Evolutionary conservation across 2,888 invertebrate genomes (phyloP).

Genomic region (Oligia latruncula): DNA sequence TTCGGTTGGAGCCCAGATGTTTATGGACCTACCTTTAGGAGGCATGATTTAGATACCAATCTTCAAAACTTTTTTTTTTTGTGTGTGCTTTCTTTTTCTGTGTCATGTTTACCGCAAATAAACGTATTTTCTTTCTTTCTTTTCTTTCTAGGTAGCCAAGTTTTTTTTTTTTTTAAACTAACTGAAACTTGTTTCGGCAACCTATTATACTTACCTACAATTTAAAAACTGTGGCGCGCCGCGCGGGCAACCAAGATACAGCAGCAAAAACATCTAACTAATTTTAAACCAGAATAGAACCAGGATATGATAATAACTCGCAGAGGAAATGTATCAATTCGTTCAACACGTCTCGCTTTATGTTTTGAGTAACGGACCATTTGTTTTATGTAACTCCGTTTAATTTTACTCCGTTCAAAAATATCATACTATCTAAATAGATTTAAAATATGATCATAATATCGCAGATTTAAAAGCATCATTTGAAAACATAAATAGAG

Average conservation of each 20-base stretch:
- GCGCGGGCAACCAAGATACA: not conserved
- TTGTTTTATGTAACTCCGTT: conserved; percentile 29
- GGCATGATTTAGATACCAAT: no score
- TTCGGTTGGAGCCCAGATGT: no score
- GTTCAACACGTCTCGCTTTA: conserved; percentile 21
- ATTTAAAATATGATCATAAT: conserved; percentile 25
- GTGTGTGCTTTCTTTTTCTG: no score
- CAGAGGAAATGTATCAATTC: conserved; percentile 36
- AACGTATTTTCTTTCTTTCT: no score
- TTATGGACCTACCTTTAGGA: no score
- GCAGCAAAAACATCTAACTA: not conserved
- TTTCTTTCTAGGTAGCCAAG: no score
- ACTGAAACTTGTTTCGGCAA: no score
- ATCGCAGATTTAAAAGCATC: conserved; percentile 29
- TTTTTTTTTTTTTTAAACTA: no score
- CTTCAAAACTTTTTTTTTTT: no score
- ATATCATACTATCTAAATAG: conserved; percentile 13
- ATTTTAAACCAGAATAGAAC: conserved; percentile 7
- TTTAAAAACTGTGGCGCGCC: no score
- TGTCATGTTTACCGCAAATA: no score
- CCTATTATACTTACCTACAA: no score
- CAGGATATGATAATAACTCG: conserved; percentile 7
- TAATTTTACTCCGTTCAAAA: conserved; percentile 21
- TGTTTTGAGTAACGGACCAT: conserved; percentile 32
- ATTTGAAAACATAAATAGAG: conserved; percentile 42